Conservation (phyloP, 2,797 vertebrate species). For the Chiloscyllium punctatum region DNA sequence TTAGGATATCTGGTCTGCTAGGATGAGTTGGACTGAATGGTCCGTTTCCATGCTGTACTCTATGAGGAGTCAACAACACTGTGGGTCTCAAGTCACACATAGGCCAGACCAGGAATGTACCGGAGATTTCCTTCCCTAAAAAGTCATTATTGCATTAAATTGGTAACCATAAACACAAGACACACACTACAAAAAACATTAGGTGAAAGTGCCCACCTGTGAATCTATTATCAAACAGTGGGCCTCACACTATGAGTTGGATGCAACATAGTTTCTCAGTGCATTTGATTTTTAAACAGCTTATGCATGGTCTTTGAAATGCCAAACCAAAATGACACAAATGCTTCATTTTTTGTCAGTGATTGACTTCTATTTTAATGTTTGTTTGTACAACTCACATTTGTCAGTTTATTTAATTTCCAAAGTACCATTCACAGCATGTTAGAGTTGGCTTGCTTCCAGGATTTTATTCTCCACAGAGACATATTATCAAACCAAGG, state of each 20-base stretch:
- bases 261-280: background rate
- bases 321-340: background rate
- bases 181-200: background rate
- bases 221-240: background rate
- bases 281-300: background rate
- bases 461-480: conserved; percentile 6
- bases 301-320: background rate
- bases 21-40: too few relatives aligned
- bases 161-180: background rate
- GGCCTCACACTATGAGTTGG: background rate
- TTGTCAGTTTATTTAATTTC: background rate
- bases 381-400: background rate
- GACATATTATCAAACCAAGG: background rate
- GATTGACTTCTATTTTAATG: background rate
- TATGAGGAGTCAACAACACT: too few relatives aligned
- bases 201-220: background rate
- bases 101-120: too few relatives aligned
- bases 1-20: too few relatives aligned
- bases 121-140: too few relatives aligned
- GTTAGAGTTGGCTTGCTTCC: background rate
- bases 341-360: background rate
- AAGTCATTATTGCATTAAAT: background rate
- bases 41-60: too few relatives aligned
- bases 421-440: background rate
- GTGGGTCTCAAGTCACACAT: too few relatives aligned